Evolutionary conservation across 37 sponge, comb jelly and placozoan genomes (phyloP), one percentile per base, ranked within the genome.

Genomic region (Oopsacas minuta): DNA sequence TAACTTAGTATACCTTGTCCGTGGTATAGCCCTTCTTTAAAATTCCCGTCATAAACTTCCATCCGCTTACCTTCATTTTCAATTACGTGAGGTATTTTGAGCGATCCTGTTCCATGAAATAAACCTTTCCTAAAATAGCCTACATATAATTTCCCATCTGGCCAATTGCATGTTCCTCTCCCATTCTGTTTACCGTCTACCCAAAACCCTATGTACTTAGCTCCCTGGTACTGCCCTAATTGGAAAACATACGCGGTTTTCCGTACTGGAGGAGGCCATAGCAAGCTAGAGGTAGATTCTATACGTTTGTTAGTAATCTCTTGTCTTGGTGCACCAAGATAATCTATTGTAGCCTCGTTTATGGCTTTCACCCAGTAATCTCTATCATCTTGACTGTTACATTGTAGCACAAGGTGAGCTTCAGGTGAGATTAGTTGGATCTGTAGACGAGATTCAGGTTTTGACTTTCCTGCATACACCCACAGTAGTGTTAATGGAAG

Each of bases 1-100:
- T 87, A 95, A 0, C 28, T 52, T 93, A 95, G 91, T 36, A 8
- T 83, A 0, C 96, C 96, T 12, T 83, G 34, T 12, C 96, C 96
- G 38, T 90, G 52, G 15, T 90, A 88, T 34, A 69, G 86, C 38
- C 90, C 89, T 53, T 84, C 23, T 23, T 83, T 82, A 85, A 96
- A 96, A 28, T 90, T 91, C 1, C 96, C 96, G 0, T 53, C 46
- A 52, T 93, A 93, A 34, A 42, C 36, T 10, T 61, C 75, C 75
- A 61, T 61, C 5, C 75, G 20, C 28, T n/a, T n/a, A 3, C 30
- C 75, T 3, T 61, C 17, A 10, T 32, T 61, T 5, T 12, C 30
- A 10, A 32, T 5, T 32, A n/a, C 7, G 12, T 42, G 12, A 42
- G 49, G 49, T 42, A 15, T 42, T 7, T 3, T 20, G 75, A 25